phyloP scores from a whole-genome alignment of 1,140 invertebrate genomes.

The Drosophila tropicalis region DNA sequence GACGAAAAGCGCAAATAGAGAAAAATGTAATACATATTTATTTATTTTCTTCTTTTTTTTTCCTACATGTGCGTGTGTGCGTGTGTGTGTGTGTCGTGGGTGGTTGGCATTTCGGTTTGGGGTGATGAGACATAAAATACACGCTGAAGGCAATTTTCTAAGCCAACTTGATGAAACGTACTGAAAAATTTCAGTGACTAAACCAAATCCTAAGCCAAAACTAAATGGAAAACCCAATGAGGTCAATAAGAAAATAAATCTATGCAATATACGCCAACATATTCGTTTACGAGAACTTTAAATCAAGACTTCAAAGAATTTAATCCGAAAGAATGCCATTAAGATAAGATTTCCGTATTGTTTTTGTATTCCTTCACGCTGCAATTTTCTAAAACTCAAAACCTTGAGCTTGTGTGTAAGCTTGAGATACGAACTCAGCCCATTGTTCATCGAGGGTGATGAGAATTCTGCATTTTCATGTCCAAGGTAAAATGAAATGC shows the following conservation, averaged over 20 bases:
- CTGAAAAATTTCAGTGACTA: slow-evolving; percentile 17
- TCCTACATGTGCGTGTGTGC: neutral
- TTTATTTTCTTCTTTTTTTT: slow-evolving; percentile 1
- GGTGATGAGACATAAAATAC: slow-evolving; percentile 20
- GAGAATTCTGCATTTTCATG: neutral
- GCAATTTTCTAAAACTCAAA: too few species aligned
- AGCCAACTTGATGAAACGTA: slow-evolving; percentile 17
- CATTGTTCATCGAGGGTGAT: neutral
- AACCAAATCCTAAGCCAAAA: neutral
- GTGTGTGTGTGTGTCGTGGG: neutral
- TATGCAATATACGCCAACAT: too few species aligned
- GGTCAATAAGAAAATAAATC: neutral
- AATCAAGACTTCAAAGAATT: too few species aligned
- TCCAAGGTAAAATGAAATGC: neutral
- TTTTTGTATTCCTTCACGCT: too few species aligned
- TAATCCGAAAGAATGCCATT: too few species aligned
- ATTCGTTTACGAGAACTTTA: too few species aligned
- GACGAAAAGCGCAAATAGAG: slow-evolving; percentile 30
- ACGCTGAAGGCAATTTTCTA: slow-evolving; percentile 26
- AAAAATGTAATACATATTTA: slow-evolving; percentile 22
- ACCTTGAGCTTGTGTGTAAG: too few species aligned
- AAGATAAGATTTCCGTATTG: too few species aligned
- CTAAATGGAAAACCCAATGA: neutral
- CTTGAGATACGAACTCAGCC: neutral
- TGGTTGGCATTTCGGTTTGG: neutral